Evolutionary conservation across 2,888 invertebrate genomes (phyloP).

Genomic region (Lepidocyrtinus sp.): DNA sequence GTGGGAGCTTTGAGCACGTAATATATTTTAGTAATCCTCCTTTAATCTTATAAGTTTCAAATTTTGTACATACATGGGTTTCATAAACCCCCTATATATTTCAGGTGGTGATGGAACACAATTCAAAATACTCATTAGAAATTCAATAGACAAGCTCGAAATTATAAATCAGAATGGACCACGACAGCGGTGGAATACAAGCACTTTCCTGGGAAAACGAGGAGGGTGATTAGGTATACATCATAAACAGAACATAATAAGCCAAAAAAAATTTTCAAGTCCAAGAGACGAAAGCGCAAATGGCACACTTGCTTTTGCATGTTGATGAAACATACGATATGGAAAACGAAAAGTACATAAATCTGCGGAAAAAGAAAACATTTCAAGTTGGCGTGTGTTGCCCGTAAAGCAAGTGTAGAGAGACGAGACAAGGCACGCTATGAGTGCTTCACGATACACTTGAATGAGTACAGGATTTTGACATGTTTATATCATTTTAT

Average conservation of each 20-base stretch:
- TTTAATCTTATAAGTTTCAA: too few species aligned
- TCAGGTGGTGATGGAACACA: background rate
- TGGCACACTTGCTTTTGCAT: background rate
- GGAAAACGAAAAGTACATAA: background rate
- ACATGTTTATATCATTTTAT: constrained; percentile 60
- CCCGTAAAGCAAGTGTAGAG: background rate
- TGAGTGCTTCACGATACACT: too few species aligned
- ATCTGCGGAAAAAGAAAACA: background rate
- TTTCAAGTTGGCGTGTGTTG: background rate
- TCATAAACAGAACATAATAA: background rate
- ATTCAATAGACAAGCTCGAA: background rate
- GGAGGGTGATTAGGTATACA: background rate
- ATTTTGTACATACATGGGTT: too few species aligned
- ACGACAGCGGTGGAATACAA: too few species aligned
- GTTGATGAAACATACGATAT: background rate
- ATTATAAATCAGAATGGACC: background rate
- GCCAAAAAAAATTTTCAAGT: background rate
- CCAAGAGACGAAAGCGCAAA: background rate
- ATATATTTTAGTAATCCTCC: too few species aligned
- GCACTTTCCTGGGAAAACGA: too few species aligned
- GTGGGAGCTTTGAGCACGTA: too few species aligned
- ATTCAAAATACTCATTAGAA: background rate
- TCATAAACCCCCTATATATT: background rate
- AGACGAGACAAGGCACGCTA: background rate
- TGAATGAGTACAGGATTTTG: constrained; percentile 52